Base-by-base conservation (phyloP, 2,113 vertebrate species). In the Podarcis cretensis region DNA sequence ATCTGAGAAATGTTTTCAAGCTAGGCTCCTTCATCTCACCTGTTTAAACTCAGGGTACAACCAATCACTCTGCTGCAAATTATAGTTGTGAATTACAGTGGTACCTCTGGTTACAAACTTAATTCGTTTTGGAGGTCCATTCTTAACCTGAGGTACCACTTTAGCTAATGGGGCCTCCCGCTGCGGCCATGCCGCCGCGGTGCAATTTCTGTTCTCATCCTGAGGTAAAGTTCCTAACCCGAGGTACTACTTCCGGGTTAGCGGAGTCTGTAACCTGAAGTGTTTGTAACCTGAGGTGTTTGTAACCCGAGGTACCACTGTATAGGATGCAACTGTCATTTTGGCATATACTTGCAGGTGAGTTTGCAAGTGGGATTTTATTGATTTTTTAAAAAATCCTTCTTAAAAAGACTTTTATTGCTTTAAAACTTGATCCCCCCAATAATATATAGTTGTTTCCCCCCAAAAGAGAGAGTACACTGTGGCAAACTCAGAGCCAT, bases 111-210 rank as follows among this genome's bases (percentile, higher is more conserved):
- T 48, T 48, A 48, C 6, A 6, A 43, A 43, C 43, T 43, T 43
- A 43, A 48, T 48, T 48, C 1, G 9, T 48, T 48, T 10, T 48
- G 48, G 48, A 48, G 48, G 48, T 48, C 48, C 48, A 2, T 48
- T 48, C 48, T 48, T 48, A 48, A 48, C 48, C 48, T 48, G 43
- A 48, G 43, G 43, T 43, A 8, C 43, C 43, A 43, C 43, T 48
- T 48, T 48, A 48, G 43, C 43, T 48, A 48, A 48, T 1, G 43
- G 7, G 8, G 43, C 43, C 43, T 48, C 43, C 43, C 7, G 8
- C 43, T 48, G 43, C 0, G 1, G 43, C 43, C 6, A 1, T 1
- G 7, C 43, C 43, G 0, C 4, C 40, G 4, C 40, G 0, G 1
- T 0, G 8, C 43, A 1, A 48, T 48, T 48, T 48, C 43, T 48